Conservation (phyloP, 2,888 invertebrate species). For the Gibbula magus region DNA sequence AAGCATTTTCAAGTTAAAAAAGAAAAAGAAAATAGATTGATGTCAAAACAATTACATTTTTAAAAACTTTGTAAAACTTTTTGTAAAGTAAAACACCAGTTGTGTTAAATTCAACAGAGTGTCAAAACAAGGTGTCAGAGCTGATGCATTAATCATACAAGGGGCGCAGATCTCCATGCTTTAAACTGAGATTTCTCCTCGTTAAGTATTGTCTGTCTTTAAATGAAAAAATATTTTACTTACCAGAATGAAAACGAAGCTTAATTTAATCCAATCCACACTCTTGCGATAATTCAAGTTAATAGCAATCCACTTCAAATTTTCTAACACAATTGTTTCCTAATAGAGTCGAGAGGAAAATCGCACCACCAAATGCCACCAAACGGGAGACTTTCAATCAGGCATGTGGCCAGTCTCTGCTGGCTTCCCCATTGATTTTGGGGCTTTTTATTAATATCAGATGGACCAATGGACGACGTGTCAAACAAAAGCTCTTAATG, state of each 20-base stretch:
- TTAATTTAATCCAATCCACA: neutral
- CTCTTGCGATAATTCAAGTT: neutral
- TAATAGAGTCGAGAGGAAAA: neutral
- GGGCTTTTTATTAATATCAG: conserved; percentile 25
- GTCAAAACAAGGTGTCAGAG: neutral
- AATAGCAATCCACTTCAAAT: conserved; percentile 22
- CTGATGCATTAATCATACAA: neutral
- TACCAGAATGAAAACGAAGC: neutral
- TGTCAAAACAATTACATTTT: too few species aligned
- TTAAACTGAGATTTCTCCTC: too few species aligned
- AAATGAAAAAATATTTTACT: neutral
- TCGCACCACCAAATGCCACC: neutral
- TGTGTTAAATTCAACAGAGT: neutral
- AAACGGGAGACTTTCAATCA: conserved; percentile 1
- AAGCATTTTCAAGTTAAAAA: too few species aligned
- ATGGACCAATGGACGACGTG: conserved; percentile 8
- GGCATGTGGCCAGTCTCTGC: neutral
- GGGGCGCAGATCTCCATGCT: too few species aligned
- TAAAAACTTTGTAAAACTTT: too few species aligned
- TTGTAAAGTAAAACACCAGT: neutral
- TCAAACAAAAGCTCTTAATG: conserved; percentile 26
- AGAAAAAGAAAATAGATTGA: too few species aligned
- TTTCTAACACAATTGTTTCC: conserved; percentile 19
- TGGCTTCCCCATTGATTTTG: conserved; percentile 14
- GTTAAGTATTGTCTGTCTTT: neutral